These are phyloP conservation scores for Sylvia borin DNA, from an alignment of 2,797 vertebrate species.

Conservation along the genomic window DNA sequence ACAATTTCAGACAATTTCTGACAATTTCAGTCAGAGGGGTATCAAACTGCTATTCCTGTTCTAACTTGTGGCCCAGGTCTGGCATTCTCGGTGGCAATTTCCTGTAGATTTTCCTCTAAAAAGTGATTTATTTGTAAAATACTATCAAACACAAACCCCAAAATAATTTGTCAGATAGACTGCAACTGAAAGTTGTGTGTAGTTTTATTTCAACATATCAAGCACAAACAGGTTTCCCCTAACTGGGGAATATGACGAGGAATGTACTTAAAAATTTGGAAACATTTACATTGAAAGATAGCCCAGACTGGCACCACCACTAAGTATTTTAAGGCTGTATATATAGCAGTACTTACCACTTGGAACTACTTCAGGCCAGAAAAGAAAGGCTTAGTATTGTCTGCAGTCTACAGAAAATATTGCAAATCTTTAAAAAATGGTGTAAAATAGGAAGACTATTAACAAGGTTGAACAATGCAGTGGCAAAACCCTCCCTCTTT, in stretches of 20 bases:
- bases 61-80: background rate
- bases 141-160: background rate
- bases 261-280: constrained; percentile 74
- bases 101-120: background rate
- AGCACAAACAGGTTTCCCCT: constrained; percentile 73
- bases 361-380: constrained; percentile 75
- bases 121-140: background rate
- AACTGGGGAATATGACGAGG: constrained; percentile 55
- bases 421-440: constrained; percentile 75
- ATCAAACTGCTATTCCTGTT: background rate
- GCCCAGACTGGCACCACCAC: constrained; percentile 73
- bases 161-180: constrained; percentile 19
- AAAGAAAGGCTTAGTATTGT: constrained; percentile 74
- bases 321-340: constrained; percentile 76
- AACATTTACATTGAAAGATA: constrained; percentile 74
- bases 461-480: constrained; percentile 69
- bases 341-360: constrained; percentile 75
- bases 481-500: constrained; percentile 67
- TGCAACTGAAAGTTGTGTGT: constrained; percentile 62
- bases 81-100: background rate
- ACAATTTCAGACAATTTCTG: background rate
- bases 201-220: constrained; percentile 74
- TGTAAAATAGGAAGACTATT: constrained; percentile 77
- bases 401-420: constrained; percentile 73
- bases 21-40: background rate